Percentiles rank a stretch among this genome's conserved stretches.
These are phyloP conservation scores for Progne subis DNA, from an alignment of 2,113 vertebrate species.

Conservation along the genomic window DNA sequence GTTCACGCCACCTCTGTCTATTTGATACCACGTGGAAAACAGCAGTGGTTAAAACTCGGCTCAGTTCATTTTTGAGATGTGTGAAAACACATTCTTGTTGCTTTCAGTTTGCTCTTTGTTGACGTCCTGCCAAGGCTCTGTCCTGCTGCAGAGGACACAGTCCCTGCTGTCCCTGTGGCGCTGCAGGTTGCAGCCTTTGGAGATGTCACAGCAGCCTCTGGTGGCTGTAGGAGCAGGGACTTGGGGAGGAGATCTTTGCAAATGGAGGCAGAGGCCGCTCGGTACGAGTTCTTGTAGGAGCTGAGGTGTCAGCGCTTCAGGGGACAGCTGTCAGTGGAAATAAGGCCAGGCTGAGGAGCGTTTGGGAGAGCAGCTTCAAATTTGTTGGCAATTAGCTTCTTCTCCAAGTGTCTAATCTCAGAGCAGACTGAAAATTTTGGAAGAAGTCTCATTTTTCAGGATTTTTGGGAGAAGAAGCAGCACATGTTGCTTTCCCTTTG, in stretches of 20 bases:
- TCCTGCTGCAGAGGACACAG: background rate
- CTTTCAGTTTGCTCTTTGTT: background rate
- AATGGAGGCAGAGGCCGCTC: background rate
- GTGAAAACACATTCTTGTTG: accelerated
- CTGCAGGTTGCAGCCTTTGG: background rate
- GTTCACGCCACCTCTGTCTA: background rate
- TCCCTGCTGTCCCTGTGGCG: background rate
- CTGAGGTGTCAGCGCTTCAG: background rate
- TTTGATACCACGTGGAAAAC: background rate
- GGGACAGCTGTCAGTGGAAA: constrained; percentile 27
- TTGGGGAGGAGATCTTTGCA: background rate
- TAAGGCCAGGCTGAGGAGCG: background rate
- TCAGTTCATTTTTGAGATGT: background rate
- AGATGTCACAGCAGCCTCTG: constrained; percentile 68
- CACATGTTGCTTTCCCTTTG: background rate
- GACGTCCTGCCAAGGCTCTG: background rate
- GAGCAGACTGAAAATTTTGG: background rate
- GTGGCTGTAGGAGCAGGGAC: constrained; percentile 11
- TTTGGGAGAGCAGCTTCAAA: background rate
- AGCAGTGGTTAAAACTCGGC: background rate
- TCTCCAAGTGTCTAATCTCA: background rate
- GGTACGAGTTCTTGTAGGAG: background rate
- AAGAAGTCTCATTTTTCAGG: background rate
- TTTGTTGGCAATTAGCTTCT: constrained; percentile 3
- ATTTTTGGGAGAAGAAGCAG: background rate